A percentile compares a stretch with the other conserved stretches of the same genome.
Evolutionary conservation across 2,888 invertebrate species (phyloP).

Genomic region (Ferrisia virgata): DNA sequence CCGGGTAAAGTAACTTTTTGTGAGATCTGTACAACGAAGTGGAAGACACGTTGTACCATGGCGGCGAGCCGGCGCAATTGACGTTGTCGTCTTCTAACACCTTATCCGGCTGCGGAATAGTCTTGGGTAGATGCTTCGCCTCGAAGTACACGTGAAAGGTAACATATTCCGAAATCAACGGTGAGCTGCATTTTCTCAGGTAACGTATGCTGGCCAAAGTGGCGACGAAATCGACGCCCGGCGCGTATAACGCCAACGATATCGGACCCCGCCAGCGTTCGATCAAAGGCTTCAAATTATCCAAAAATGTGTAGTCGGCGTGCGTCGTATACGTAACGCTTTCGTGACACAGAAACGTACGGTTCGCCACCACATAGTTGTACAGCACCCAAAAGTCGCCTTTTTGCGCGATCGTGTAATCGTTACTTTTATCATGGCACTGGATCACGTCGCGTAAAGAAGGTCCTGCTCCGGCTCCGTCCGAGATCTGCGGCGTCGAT

Average conservation of each 20-base stretch:
- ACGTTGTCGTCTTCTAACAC: slow-evolving; percentile 66
- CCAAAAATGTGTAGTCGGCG: slow-evolving; percentile 85
- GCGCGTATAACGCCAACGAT: slow-evolving; percentile 82
- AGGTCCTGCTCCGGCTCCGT: neutral
- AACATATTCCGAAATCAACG: slow-evolving; percentile 72
- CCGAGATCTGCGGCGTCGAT: slow-evolving; percentile 35
- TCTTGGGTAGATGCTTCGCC: slow-evolving; percentile 76
- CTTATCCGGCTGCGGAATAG: slow-evolving; percentile 54
- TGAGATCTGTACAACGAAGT: slow-evolving; percentile 71
- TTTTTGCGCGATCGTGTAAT: slow-evolving; percentile 65
- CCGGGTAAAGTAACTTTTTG: slow-evolving; percentile 80
- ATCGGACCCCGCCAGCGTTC: slow-evolving; percentile 85
- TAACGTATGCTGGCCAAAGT: slow-evolving; percentile 78
- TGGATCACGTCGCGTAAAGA: slow-evolving; percentile 57
- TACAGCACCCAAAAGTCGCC: slow-evolving; percentile 86
- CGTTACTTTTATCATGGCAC: slow-evolving; percentile 65
- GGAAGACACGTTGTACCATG: slow-evolving; percentile 64
- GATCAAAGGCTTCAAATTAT: slow-evolving; percentile 80
- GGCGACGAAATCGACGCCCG: slow-evolving; percentile 74
- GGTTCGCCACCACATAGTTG: slow-evolving; percentile 75
- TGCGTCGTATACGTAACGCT: slow-evolving; percentile 89
- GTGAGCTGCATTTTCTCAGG: slow-evolving; percentile 69
- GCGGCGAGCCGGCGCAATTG: slow-evolving; percentile 69
- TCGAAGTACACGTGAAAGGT: slow-evolving; percentile 89
- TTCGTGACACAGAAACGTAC: slow-evolving; percentile 65